Evolutionary conservation across 2,797 vertebrate species (phyloP).

Genomic region (Pseudomugil tenellus): DNA sequence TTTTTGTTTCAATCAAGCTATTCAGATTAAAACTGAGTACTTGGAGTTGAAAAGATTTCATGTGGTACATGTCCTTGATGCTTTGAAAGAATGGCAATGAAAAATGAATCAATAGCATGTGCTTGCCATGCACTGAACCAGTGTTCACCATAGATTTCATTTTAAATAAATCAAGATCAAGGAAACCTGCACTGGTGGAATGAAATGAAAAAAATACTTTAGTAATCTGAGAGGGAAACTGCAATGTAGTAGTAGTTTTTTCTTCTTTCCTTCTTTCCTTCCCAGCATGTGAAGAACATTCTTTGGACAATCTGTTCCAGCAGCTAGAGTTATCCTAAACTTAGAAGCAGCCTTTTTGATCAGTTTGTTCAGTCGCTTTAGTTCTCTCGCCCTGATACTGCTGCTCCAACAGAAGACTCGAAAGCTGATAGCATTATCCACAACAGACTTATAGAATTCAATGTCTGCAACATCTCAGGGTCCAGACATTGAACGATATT

Average conservation of each 20-base stretch:
- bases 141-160: constrained; percentile 69
- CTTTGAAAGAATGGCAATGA: constrained; percentile 78
- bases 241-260: too few relatives aligned
- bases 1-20: constrained; percentile 77
- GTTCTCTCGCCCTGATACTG: neutral
- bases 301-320: neutral
- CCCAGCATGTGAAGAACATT: too few relatives aligned
- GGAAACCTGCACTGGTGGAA: constrained; percentile 56
- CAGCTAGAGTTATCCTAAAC: neutral
- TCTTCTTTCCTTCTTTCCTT: too few relatives aligned
- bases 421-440: neutral
- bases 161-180: constrained; percentile 79
- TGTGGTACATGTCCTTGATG: constrained; percentile 81
- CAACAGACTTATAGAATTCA: neutral
- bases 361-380: neutral
- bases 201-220: neutral
- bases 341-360: neutral
- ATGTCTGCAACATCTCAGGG: neutral
- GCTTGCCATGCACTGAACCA: constrained; percentile 62
- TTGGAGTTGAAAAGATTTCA: constrained; percentile 73
- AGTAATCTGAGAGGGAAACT: too few relatives aligned
- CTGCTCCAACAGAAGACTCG: neutral
- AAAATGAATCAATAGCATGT: constrained; percentile 76
- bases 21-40: constrained; percentile 59
- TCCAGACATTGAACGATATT: neutral